Evolutionary conservation across 2,888 invertebrate species (phyloP).

Genomic region (Platycnemis pennipes): DNA sequence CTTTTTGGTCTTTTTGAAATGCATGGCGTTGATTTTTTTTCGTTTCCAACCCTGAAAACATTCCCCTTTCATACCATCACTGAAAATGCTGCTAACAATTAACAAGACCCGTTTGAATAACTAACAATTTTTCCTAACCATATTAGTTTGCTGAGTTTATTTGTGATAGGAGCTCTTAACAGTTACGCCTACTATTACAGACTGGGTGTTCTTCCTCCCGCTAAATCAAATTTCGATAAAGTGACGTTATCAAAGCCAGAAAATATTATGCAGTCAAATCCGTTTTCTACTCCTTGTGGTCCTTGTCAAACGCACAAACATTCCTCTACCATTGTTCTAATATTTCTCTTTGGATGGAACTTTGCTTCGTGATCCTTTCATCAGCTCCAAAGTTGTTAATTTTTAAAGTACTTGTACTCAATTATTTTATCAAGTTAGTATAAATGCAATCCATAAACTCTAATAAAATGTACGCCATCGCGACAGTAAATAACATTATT

Average conservation of each 20-base stretch:
- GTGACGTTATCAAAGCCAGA: too few species aligned
- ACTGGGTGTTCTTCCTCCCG: too few species aligned
- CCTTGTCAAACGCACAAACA: constrained; percentile 71
- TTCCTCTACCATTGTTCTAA: not conserved
- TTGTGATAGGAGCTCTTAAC: not conserved
- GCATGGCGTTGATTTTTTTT: not conserved
- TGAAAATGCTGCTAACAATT: not conserved
- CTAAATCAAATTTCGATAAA: not conserved
- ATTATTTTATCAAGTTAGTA: too few species aligned
- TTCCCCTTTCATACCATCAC: not conserved
- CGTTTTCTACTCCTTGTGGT: not conserved
- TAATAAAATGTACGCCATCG: too few species aligned
- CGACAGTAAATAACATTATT: too few species aligned
- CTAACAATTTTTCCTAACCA: not conserved
- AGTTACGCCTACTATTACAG: not conserved
- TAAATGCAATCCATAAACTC: too few species aligned
- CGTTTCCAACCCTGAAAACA: not conserved
- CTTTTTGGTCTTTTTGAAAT: not conserved
- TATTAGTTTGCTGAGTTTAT: not conserved
- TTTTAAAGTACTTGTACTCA: too few species aligned
- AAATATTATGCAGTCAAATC: not conserved
- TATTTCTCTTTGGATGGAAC: constrained; percentile 15
- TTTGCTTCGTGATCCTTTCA: too few species aligned
- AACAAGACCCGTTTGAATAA: not conserved
- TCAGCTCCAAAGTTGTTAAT: too few species aligned